Percentiles rank a stretch among this genome's conserved stretches.
Evolutionary conservation across 2,113 vertebrate species (phyloP).

Genomic region (Rhinogobius similis): DNA sequence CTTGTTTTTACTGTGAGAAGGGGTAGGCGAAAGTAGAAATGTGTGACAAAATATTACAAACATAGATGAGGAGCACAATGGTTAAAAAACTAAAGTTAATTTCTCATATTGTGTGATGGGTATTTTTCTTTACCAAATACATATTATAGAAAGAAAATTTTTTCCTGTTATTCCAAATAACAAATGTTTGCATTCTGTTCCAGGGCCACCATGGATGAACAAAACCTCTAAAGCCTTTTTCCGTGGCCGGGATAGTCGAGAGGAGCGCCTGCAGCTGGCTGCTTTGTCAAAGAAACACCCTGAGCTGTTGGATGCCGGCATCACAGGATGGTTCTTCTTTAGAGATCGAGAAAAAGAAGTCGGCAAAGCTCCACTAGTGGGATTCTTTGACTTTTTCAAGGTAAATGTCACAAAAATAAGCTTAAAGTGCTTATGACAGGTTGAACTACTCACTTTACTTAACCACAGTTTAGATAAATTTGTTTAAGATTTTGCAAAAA

Average conservation of each 20-base stretch:
- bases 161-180: background rate
- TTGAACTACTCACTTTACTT: too few species aligned
- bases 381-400: conserved; percentile 98
- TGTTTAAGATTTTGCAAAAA: too few species aligned
- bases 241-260: conserved; percentile 89
- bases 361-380: conserved; percentile 85
- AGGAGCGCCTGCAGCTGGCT: conserved; percentile 86
- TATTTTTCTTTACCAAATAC: too few species aligned
- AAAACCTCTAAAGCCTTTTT: conserved; percentile 89
- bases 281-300: conserved; percentile 84
- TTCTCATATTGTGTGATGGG: too few species aligned
- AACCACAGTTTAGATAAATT: too few species aligned
- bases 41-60: too few species aligned
- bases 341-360: conserved; percentile 87
- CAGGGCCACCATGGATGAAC: conserved; percentile 87
- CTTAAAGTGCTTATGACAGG: too few species aligned
- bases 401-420: conserved; percentile 64
- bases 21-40: too few species aligned
- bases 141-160: too few species aligned
- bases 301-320: conserved; percentile 89
- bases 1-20: too few species aligned
- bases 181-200: background rate
- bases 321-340: conserved; percentile 96
- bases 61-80: too few species aligned
- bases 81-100: too few species aligned